A percentile compares a stretch with the other conserved stretches of the same genome.
These are phyloP conservation scores for Tubulanus polymorphus DNA, from an alignment of 2,888 invertebrate genomes.

Conservation along the genomic window DNA sequence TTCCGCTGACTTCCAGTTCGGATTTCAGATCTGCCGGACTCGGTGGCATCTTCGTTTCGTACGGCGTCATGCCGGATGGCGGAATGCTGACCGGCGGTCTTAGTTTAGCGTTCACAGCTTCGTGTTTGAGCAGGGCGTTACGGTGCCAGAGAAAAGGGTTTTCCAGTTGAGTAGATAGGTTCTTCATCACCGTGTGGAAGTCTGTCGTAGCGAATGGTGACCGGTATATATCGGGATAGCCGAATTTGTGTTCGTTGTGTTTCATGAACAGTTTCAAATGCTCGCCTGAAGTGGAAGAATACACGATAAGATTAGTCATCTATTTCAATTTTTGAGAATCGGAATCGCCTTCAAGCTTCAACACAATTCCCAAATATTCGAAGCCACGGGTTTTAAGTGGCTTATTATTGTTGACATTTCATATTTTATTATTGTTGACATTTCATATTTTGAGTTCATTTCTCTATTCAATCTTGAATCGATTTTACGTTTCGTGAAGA, in stretches of 20 bases:
- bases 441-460: too few relatives aligned
- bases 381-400: too few relatives aligned
- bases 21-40: too few relatives aligned
- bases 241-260: constrained; percentile 6
- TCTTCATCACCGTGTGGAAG: constrained; percentile 25
- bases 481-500: too few relatives aligned
- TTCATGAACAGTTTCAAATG: neutral
- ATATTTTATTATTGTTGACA: too few relatives aligned
- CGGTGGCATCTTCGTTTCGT: neutral
- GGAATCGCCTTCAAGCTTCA: too few relatives aligned
- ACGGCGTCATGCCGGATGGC: neutral
- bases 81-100: neutral
- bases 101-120: too few relatives aligned
- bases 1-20: too few relatives aligned
- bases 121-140: constrained; percentile 23
- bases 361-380: too few relatives aligned
- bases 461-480: too few relatives aligned
- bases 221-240: constrained; percentile 26
- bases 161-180: constrained; percentile 26
- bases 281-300: neutral
- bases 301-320: neutral
- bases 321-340: too few relatives aligned
- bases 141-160: constrained; percentile 24
- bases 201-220: constrained; percentile 7
- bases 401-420: too few relatives aligned